A percentile compares a stretch with the other conserved stretches of the same genome.
phyloP scores from a whole-genome alignment of 2,888 invertebrate genomes.

The Halocaridina rubra region DNA sequence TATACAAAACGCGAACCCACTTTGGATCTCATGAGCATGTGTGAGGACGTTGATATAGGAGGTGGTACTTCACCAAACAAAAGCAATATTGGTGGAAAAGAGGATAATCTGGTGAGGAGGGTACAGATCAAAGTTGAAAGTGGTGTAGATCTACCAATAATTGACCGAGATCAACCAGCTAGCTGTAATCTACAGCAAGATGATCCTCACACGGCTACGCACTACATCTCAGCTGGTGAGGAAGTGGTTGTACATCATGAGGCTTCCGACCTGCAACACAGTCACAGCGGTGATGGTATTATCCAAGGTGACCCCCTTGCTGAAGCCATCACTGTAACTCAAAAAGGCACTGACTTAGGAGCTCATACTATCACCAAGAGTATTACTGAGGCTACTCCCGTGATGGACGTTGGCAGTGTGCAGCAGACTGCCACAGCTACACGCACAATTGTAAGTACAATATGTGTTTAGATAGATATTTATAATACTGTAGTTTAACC shows the following conservation, averaged over 20 bases:
- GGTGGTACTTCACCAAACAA: background rate
- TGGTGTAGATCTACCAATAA: background rate
- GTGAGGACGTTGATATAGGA: slow-evolving; percentile 31
- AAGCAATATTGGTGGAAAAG: background rate
- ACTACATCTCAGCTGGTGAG: background rate
- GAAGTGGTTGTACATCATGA: background rate
- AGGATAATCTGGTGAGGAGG: background rate
- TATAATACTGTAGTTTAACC: too few relatives aligned
- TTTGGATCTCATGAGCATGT: slow-evolving; percentile 37
- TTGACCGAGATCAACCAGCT: background rate
- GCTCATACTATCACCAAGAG: background rate
- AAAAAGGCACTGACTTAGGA: background rate
- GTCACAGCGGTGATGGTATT: background rate
- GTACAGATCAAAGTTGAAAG: background rate
- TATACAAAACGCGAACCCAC: background rate
- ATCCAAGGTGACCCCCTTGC: too few relatives aligned
- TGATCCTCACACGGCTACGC: background rate
- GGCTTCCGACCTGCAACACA: background rate
- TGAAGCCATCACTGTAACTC: background rate
- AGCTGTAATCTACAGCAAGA: background rate
- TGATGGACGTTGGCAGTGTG: background rate
- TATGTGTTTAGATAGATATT: too few relatives aligned
- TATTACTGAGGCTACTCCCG: too few relatives aligned
- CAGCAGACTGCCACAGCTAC: background rate
- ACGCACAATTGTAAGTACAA: background rate